These are phyloP conservation scores for Apostichopus japonicus DNA, from an alignment of 35 echinoderm and acorn worm genomes.

Conservation along the genomic window DNA sequence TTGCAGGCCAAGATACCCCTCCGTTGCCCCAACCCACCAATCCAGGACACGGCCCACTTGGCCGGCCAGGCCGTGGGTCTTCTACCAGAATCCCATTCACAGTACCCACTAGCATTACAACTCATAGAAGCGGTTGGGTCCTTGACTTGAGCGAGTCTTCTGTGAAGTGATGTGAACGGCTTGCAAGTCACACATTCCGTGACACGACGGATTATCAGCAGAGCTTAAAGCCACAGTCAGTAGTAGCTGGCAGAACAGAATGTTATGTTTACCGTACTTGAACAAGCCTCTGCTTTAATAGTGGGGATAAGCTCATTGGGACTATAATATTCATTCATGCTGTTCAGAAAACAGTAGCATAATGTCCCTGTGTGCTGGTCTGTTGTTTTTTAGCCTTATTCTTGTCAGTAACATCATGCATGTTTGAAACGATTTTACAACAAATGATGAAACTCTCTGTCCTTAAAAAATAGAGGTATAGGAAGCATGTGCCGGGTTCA, in stretches of 20 bases:
- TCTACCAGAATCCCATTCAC: slow-evolving; percentile 82
- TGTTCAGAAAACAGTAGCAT: no score
- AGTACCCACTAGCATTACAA: slow-evolving; percentile 81
- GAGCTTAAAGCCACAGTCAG: background rate
- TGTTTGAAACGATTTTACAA: no score
- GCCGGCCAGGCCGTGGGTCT: slow-evolving; percentile 83
- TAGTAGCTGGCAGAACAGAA: background rate
- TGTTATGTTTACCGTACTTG: no score
- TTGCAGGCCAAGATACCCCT: slow-evolving; percentile 40
- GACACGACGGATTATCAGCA: background rate
- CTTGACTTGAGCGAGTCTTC: slow-evolving; percentile 47
- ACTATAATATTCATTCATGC: no score
- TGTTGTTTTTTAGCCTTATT: no score
- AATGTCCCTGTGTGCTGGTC: no score
- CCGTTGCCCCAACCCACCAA: slow-evolving; percentile 81
- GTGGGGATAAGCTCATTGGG: no score
- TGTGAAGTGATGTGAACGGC: background rate
- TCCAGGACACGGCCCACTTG: slow-evolving; percentile 92
- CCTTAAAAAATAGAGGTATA: no score
- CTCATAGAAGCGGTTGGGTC: slow-evolving; percentile 86
- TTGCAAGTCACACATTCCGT: background rate
- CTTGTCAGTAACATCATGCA: no score
- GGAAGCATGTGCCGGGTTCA: no score
- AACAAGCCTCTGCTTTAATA: no score
- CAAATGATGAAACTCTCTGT: no score